A percentile compares a stretch with the other conserved stretches of the same genome.
phyloP scores from a whole-genome alignment of 2,113 vertebrate genomes.

The Seriola aureovittata region DNA sequence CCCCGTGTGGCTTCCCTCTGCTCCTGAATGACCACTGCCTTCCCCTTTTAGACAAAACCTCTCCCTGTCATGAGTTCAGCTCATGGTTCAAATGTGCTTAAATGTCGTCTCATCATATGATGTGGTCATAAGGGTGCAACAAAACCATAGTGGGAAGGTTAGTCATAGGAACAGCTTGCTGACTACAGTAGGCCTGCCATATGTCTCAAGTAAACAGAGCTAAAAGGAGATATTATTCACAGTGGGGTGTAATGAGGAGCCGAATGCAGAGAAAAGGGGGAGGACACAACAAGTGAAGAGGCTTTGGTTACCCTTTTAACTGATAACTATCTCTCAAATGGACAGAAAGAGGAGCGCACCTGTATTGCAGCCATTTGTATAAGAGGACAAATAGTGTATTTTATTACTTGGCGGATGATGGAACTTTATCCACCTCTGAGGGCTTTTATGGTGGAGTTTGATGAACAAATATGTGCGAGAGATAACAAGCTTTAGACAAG shows the following conservation, averaged over 20 bases:
- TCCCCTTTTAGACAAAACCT: slow-evolving; percentile 45
- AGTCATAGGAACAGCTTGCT: slow-evolving; percentile 71
- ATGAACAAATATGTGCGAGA: slow-evolving; percentile 67
- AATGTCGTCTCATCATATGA: slow-evolving; percentile 52
- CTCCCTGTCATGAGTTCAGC: slow-evolving; percentile 47
- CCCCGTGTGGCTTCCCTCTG: slow-evolving; percentile 24
- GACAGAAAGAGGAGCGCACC: slow-evolving; percentile 66
- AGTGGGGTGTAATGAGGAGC: slow-evolving; percentile 53
- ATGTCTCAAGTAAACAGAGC: slow-evolving; percentile 76
- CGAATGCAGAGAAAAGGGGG: slow-evolving; percentile 35
- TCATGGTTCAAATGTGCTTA: slow-evolving; percentile 38
- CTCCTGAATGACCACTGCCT: slow-evolving; percentile 39
- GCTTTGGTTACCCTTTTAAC: slow-evolving; percentile 82
- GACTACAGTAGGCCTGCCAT: slow-evolving; percentile 70
- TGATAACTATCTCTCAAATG: slow-evolving; percentile 79
- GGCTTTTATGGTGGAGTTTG: slow-evolving; percentile 57
- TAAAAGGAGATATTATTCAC: slow-evolving; percentile 74
- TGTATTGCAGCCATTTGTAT: slow-evolving; percentile 69
- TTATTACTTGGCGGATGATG: slow-evolving; percentile 72
- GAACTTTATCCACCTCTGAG: slow-evolving; percentile 70
- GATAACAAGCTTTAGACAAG: slow-evolving; percentile 57
- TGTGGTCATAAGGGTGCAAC: slow-evolving; percentile 44
- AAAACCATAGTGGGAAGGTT: slow-evolving; percentile 50
- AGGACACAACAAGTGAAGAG: slow-evolving; percentile 56
- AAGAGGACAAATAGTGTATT: slow-evolving; percentile 74